Evolutionary conservation across 2,888 invertebrate species (phyloP), one percentile per base, ranked within the genome.

Genomic region (Metallyticus violacea): DNA sequence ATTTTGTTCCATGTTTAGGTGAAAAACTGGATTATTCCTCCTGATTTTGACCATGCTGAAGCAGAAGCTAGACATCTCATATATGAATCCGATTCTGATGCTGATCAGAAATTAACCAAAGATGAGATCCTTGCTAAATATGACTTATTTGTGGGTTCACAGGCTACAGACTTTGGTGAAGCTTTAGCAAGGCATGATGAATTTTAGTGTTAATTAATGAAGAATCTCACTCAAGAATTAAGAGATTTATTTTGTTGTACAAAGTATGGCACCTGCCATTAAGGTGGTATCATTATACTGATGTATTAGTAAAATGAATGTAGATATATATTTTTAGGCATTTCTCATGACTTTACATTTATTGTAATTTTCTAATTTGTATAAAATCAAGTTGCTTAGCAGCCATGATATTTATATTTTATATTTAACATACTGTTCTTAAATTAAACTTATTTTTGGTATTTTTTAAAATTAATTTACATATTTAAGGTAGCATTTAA

Each of bases 91-190:
- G 99, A 99, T 92, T 93, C 94, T 0, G 97, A 99, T 92, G 96
- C 96, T 9, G 99, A 99, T 92, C 97, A 97, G 89, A 95, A 96
- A 90, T 93, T 99, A 30, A 97, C 97, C 7, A 97, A 96, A 91
- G 95, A 95, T 0, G 99, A 99, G 92, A 95, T 99, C 62, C 92
- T 99, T 28, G 96, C 96, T 86, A 99, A 99, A 91, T 99, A 99
- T 91, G 99, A 99, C 92, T 93, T 99, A 9, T 99, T 99, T 92
- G 99, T 99, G 5, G 99, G 99, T 77, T 99, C 99, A 0, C 99
- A 99, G 91, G 99, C 99, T 1, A 99, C 99, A 0, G 99, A 99
- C 93, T 99, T 99, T 91, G 99, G 99, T 0, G 99, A 99, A 91
- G 99, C 99, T 6, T 93, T 99, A 25, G 95, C 96, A 1, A 94